Conservation (phyloP, 2,797 vertebrate genomes). For the Acanthurus leucopareius region DNA sequence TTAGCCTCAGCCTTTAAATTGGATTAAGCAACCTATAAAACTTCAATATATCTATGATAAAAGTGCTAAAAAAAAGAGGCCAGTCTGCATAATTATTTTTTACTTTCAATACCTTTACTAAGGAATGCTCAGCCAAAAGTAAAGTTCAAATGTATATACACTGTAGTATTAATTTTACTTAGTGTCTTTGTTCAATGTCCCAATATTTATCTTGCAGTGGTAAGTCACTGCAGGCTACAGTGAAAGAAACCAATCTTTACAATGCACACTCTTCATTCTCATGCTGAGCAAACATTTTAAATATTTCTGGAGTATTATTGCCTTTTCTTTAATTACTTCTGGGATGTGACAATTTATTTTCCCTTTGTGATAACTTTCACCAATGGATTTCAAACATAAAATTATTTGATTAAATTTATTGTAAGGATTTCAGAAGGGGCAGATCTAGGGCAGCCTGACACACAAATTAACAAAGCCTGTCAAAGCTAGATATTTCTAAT, state of each 20-base stretch:
- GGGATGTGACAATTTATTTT: neutral
- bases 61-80: too few relatives aligned
- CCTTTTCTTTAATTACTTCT: neutral
- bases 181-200: neutral
- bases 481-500: neutral
- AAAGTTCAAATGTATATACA: too few relatives aligned
- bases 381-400: neutral
- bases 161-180: neutral
- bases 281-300: neutral
- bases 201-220: neutral
- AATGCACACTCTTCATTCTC: too few relatives aligned
- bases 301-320: neutral
- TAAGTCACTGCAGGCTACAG: too few relatives aligned
- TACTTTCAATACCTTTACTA: too few relatives aligned
- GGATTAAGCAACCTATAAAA: too few relatives aligned
- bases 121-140: too few relatives aligned
- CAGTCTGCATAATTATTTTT: too few relatives aligned
- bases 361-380: neutral
- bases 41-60: too few relatives aligned
- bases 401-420: too few relatives aligned
- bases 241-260: too few relatives aligned
- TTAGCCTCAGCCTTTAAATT: too few relatives aligned
- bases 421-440: neutral
- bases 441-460: neutral
- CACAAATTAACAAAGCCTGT: neutral